phyloP scores from a whole-genome alignment of 2,888 invertebrate genomes.

The Aquatica leii region DNA sequence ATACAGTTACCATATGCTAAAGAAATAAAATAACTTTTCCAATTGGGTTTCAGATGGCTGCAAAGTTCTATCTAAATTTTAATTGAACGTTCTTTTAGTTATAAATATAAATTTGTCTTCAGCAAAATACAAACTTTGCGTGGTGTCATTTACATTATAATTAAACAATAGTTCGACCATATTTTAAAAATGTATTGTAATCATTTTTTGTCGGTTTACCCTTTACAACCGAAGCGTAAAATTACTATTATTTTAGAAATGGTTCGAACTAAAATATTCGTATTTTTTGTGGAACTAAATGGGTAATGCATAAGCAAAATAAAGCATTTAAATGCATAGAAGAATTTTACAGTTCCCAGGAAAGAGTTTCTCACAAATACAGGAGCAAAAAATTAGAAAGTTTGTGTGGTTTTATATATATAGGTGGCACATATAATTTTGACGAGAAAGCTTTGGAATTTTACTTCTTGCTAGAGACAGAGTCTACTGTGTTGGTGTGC shows the following conservation, averaged over 20 bases:
- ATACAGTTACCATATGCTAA: conserved; percentile 18
- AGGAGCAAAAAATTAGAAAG: conserved; percentile 55
- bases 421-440: conserved; percentile 18
- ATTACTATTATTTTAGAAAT: conserved; percentile 31
- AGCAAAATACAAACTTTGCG: too few relatives aligned
- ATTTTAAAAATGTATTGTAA: conserved; percentile 18
- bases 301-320: conserved; percentile 51
- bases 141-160: too few relatives aligned
- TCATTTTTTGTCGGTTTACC: conserved; percentile 46
- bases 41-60: not conserved
- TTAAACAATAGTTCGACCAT: not conserved
- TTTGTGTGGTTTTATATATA: conserved; percentile 49
- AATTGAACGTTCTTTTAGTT: not conserved
- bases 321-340: conserved; percentile 62
- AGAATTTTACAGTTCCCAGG: conserved; percentile 59
- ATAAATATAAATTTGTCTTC: too few relatives aligned
- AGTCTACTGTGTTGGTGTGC: too few relatives aligned
- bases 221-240: conserved; percentile 31
- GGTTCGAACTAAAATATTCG: conserved; percentile 48
- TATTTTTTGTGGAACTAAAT: conserved; percentile 47
- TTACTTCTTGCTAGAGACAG: not conserved
- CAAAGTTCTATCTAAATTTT: too few relatives aligned
- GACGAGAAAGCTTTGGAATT: not conserved
- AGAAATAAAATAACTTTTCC: conserved; percentile 24
- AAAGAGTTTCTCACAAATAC: conserved; percentile 50